Conservation (phyloP, 2,888 invertebrate genomes). For the Phortica magna region DNA sequence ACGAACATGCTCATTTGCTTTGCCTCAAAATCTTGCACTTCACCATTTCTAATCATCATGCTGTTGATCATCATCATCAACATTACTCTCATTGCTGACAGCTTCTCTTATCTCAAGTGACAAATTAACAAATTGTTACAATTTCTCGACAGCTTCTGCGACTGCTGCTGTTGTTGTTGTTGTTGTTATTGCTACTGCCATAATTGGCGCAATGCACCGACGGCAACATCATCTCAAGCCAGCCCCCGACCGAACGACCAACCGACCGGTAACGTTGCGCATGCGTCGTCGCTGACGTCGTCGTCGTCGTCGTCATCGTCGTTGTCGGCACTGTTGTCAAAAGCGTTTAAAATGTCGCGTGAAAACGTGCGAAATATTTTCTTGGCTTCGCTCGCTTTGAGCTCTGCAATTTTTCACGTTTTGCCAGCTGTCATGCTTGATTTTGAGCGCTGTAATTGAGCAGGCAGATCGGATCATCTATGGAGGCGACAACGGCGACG, state of each 20-base stretch:
- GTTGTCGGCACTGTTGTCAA: slow-evolving; percentile 6
- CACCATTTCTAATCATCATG: background rate
- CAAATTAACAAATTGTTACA: slow-evolving; percentile 51
- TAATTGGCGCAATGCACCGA: background rate
- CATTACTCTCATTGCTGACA: slow-evolving; percentile 1
- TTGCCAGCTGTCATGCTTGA: slow-evolving; percentile 30
- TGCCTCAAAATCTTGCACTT: background rate
- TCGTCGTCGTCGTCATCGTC: background rate
- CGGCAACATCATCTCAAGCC: background rate
- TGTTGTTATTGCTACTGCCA: background rate
- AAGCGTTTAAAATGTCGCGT: slow-evolving; percentile 33
- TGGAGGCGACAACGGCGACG: slow-evolving; percentile 26
- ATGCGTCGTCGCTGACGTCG: slow-evolving; percentile 8
- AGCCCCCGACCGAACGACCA: background rate
- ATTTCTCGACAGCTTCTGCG: slow-evolving; percentile 32
- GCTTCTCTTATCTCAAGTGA: slow-evolving; percentile 52
- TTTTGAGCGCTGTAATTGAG: slow-evolving; percentile 42
- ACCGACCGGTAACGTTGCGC: background rate
- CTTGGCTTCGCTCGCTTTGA: background rate
- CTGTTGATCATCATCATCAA: background rate
- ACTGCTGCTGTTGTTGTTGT: background rate
- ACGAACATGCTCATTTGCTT: no score
- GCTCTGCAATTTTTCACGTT: slow-evolving; percentile 31
- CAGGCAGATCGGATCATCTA: slow-evolving; percentile 37
- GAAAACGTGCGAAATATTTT: slow-evolving; percentile 32